These are phyloP conservation scores for Hydra vulgaris DNA, from an alignment of 30 jellyfish, hydroid and myxozoan genomes.

Conservation along the genomic window DNA sequence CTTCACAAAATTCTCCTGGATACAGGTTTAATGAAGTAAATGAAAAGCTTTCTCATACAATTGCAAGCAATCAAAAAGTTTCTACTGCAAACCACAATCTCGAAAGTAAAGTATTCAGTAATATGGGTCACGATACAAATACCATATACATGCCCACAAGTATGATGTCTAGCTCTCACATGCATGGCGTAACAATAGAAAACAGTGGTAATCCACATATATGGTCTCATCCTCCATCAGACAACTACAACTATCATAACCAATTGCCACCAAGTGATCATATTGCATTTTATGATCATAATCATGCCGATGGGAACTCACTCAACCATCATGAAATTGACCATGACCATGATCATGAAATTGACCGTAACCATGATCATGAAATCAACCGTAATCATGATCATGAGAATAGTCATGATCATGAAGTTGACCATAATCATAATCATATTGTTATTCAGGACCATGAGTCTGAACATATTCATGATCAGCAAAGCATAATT, in stretches of 20 bases:
- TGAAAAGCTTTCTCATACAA: not conserved
- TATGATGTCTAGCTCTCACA: constrained; percentile 13
- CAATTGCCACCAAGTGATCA: too few relatives aligned
- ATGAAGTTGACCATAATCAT: not conserved
- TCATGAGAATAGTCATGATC: not conserved
- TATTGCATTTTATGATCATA: too few relatives aligned
- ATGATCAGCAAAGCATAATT: not conserved
- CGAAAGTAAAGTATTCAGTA: not conserved
- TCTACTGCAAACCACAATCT: not conserved
- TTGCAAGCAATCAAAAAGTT: not conserved
- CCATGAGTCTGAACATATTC: not conserved
- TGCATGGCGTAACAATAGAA: not conserved
- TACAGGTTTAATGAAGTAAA: not conserved
- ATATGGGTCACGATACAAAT: constrained; percentile 8
- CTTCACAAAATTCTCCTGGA: not conserved
- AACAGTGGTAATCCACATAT: not conserved
- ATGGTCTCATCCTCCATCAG: not conserved
- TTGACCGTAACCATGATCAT: not conserved
- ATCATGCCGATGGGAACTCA: not conserved
- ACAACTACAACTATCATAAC: not conserved
- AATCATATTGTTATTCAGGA: not conserved
- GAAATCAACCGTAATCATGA: too few relatives aligned
- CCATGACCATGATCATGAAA: not conserved
- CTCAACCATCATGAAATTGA: not conserved
- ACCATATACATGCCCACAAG: constrained; percentile 20